These are phyloP conservation scores for Stramonita haemastoma DNA, from an alignment of 2,888 invertebrate species.

Conservation along the genomic window DNA sequence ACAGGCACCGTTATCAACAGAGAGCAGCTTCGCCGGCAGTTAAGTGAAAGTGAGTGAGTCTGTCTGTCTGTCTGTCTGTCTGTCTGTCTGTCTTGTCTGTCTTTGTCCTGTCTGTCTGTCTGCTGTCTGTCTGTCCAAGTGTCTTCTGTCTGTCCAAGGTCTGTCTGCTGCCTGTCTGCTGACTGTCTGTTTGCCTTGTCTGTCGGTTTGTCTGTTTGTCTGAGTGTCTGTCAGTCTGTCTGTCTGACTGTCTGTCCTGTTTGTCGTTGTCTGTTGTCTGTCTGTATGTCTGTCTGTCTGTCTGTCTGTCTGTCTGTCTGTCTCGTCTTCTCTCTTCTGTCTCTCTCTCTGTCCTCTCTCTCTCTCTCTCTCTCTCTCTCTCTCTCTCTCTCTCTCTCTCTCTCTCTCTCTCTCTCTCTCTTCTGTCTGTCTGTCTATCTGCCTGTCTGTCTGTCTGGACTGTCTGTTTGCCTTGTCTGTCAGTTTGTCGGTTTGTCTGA, in stretches of 20 bases:
- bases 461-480: too few relatives aligned
- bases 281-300: too few relatives aligned
- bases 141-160: too few relatives aligned
- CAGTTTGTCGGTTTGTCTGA: not conserved
- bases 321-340: too few relatives aligned
- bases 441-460: too few relatives aligned
- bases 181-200: too few relatives aligned
- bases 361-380: not conserved
- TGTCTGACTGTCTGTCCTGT: too few relatives aligned
- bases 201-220: too few relatives aligned
- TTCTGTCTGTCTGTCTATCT: not conserved
- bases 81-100: not conserved
- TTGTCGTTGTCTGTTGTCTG: not conserved
- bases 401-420: not conserved
- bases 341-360: too few relatives aligned
- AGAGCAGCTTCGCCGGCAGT: too few relatives aligned
- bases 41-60: not conserved
- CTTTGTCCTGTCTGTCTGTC: not conserved
- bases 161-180: not conserved
- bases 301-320: not conserved
- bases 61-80: not conserved
- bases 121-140: constrained; percentile 26
- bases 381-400: too few relatives aligned
- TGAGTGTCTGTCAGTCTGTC: not conserved
- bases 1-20: too few relatives aligned